Percentiles rank a stretch among this genome's conserved stretches.
Evolutionary conservation across 1,140 invertebrate genomes (phyloP).

Genomic region (Meloidogyne chitwoodi): DNA sequence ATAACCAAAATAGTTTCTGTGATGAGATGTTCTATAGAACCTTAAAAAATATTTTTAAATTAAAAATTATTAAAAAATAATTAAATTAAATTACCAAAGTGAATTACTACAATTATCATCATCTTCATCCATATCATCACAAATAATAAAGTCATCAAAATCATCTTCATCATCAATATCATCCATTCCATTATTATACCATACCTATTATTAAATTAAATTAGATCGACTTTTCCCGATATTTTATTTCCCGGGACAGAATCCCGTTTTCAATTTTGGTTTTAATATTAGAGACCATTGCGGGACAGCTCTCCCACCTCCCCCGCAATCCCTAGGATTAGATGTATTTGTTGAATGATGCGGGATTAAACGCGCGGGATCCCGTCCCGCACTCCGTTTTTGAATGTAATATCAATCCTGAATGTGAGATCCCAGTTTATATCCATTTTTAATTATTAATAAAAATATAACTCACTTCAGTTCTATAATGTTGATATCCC

Average conservation of each 20-base stretch:
- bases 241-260: too few species aligned
- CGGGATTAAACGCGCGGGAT: too few species aligned
- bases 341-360: too few species aligned
- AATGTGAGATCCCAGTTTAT: neutral
- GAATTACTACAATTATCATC: constrained; percentile 7
- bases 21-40: neutral
- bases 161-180: neutral
- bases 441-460: neutral
- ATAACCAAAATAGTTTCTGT: neutral
- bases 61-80: neutral
- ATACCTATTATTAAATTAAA: neutral
- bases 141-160: neutral
- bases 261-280: too few species aligned
- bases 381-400: too few species aligned
- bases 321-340: too few species aligned
- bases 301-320: too few species aligned
- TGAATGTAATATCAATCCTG: neutral
- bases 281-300: neutral
- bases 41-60: neutral
- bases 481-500: constrained; percentile 36
- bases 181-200: constrained; percentile 7
- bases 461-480: constrained; percentile 27
- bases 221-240: neutral
- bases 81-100: neutral
- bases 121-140: neutral